Conservation (phyloP, 2,888 invertebrate genomes). For the Eubasilissa splendida region DNA sequence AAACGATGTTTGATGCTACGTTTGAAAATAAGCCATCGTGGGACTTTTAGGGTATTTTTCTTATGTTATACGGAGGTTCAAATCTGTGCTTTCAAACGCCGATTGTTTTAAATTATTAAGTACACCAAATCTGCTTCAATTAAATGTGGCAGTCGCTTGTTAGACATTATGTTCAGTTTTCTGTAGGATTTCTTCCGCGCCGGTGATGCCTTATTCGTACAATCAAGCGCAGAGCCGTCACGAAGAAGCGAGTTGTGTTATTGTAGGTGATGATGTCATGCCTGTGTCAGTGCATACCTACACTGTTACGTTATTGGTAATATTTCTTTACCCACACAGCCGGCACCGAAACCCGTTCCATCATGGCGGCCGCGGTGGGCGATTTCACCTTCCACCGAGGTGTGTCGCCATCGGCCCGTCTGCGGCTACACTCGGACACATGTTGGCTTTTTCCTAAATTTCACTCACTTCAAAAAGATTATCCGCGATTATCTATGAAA, state of each 20-base stretch:
- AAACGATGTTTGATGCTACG: no score
- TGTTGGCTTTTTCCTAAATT: constrained; percentile 29
- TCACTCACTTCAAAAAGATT: constrained; percentile 8
- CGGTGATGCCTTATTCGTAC: constrained; percentile 7
- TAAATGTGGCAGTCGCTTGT: no score
- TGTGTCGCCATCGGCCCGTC: constrained; percentile 35
- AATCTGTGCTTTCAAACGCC: no score
- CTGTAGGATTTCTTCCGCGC: constrained; percentile 1
- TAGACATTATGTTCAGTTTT: not conserved
- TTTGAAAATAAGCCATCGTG: no score
- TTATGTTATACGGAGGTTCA: no score
- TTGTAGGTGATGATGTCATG: constrained; percentile 52
- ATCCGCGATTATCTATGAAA: not conserved
- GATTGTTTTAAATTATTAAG: no score
- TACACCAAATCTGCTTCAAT: no score
- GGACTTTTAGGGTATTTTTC: no score
- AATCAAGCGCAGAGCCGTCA: not conserved
- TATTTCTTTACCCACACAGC: constrained; percentile 38
- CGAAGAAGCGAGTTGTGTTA: constrained; percentile 33
- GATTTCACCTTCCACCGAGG: constrained; percentile 42
- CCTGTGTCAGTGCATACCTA: constrained; percentile 36
- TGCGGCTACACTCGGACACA: constrained; percentile 25
- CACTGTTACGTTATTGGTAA: constrained; percentile 49
- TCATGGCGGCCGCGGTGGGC: constrained; percentile 34
- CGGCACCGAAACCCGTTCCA: constrained; percentile 20